Evolutionary conservation across 2,113 vertebrate species (phyloP).

Genomic region (Spea bombifrons): DNA sequence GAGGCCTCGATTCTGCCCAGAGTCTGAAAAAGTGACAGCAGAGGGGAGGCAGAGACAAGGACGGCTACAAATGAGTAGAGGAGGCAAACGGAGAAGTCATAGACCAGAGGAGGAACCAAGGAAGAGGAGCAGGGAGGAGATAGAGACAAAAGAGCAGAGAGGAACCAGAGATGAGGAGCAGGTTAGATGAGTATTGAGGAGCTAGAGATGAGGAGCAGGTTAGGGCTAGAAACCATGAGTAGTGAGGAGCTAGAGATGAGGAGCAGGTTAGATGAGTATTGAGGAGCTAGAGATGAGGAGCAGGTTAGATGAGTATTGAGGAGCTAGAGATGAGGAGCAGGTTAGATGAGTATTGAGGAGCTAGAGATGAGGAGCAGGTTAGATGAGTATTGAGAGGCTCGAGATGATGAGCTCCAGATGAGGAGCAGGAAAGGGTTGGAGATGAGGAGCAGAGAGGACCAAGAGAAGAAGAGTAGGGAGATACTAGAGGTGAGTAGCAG

Average conservation of each 20-base stretch:
- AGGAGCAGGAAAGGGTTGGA: background rate
- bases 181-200: too few species aligned
- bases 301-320: background rate
- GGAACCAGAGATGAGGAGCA: too few species aligned
- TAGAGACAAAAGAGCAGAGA: too few species aligned
- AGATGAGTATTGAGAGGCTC: background rate
- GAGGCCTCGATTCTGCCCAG: too few species aligned
- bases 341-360: background rate
- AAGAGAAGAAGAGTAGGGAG: background rate
- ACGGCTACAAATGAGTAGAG: too few species aligned
- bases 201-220: background rate
- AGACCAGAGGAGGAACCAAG: too few species aligned
- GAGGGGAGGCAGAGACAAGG: too few species aligned
- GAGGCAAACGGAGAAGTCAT: too few species aligned
- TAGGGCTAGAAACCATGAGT: background rate
- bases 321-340: background rate
- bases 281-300: background rate
- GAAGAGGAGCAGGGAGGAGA: too few species aligned
- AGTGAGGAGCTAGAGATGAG: background rate
- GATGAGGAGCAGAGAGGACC: background rate
- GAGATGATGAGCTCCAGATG: background rate
- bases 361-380: background rate
- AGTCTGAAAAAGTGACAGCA: too few species aligned
- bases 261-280: background rate
- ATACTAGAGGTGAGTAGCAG: background rate